Conservation (phyloP, 2,113 vertebrate species). For the Tragelaphus buxtoni region DNA sequence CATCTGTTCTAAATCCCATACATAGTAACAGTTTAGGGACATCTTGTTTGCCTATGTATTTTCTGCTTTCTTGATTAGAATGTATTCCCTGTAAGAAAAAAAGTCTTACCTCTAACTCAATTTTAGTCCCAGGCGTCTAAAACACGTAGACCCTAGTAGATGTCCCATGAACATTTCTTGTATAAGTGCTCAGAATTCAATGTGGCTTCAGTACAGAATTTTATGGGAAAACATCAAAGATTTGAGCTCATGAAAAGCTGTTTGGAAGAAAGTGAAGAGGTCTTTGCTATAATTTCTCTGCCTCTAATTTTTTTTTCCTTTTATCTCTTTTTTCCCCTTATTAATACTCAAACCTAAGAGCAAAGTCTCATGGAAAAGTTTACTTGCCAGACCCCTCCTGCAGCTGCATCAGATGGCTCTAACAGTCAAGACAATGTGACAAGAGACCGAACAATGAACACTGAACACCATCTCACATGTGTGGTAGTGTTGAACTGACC, state of each 20-base stretch:
- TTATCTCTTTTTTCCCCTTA: background rate
- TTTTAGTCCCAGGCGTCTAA: background rate
- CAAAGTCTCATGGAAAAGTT: background rate
- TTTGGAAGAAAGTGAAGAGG: background rate
- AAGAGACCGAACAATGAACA: background rate
- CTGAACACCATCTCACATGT: background rate
- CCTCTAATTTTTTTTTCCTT: background rate
- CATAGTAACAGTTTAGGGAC: background rate
- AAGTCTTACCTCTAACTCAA: background rate
- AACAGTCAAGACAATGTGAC: background rate
- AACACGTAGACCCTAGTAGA: background rate
- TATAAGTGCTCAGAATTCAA: background rate
- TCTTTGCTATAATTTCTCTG: background rate
- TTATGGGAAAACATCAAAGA: background rate
- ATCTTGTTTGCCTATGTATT: background rate
- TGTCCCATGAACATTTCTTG: background rate
- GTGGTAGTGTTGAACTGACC: background rate
- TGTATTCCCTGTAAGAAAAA: background rate
- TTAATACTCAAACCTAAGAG: background rate
- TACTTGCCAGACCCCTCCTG: background rate
- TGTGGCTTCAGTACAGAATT: background rate
- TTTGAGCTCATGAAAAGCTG: background rate
- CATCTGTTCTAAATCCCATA: background rate
- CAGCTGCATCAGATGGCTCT: background rate
- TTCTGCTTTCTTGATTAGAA: background rate